Evolutionary conservation across 2,113 vertebrate genomes (phyloP).

Genomic region (Rhynchomys soricoides): DNA sequence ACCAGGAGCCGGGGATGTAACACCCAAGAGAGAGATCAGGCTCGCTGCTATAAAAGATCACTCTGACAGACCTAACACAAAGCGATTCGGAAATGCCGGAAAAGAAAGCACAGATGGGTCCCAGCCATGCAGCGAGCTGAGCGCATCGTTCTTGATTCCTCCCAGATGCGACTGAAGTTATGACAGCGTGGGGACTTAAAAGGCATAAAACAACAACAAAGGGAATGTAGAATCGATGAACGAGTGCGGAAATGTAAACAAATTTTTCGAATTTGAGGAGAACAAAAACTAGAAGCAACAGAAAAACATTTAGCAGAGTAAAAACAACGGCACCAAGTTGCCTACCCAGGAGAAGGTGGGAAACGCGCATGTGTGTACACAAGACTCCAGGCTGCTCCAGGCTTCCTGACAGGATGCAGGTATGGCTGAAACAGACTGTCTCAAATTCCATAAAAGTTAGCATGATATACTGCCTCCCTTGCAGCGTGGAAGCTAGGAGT

Average conservation of each 20-base stretch:
- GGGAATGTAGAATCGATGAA: background rate
- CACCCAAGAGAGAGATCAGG: background rate
- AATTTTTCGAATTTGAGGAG: background rate
- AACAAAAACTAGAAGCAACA: background rate
- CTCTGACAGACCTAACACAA: background rate
- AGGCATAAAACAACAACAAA: background rate
- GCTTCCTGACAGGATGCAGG: rapidly evolving
- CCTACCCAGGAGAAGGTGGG: too few species aligned
- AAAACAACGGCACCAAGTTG: too few species aligned
- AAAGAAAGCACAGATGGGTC: background rate
- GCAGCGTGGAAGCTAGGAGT: background rate
- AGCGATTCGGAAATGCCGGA: background rate
- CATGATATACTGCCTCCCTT: background rate
- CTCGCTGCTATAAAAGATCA: background rate
- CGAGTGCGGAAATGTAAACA: background rate
- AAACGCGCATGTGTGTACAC: background rate
- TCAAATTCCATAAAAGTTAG: background rate
- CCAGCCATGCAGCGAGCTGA: background rate
- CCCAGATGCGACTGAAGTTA: background rate
- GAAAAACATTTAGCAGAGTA: background rate
- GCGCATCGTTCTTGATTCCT: background rate
- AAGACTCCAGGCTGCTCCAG: background rate
- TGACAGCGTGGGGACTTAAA: background rate
- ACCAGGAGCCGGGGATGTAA: background rate
- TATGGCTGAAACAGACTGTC: background rate